Percentiles rank a stretch among this genome's conserved stretches.
Conservation (phyloP, 64 coral and sea anemone genomes). For the Porites australiensis region DNA sequence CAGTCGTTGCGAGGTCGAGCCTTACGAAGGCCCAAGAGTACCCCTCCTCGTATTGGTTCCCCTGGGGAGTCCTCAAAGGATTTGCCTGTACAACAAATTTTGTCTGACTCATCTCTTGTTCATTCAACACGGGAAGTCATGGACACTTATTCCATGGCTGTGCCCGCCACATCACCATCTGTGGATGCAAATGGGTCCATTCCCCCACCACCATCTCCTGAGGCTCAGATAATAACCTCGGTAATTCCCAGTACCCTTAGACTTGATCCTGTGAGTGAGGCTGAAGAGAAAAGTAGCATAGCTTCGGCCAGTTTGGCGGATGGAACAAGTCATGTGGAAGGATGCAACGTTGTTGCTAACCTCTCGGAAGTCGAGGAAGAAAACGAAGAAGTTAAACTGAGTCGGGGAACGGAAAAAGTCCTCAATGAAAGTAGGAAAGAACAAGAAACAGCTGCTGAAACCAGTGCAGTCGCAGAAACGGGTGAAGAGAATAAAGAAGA, state of each 20-base stretch:
- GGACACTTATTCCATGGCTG: conserved; percentile 13
- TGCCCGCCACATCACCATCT: background rate
- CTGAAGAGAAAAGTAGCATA: conserved; percentile 85
- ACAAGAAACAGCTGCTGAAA: background rate
- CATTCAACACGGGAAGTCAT: background rate
- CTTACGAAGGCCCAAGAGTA: conserved; percentile 72
- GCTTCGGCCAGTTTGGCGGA: conserved; percentile 51
- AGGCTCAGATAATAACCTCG: background rate
- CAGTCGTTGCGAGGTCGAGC: conserved; percentile 17
- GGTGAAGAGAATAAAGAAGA: background rate
- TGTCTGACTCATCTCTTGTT: conserved; percentile 70
- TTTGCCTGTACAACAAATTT: conserved; percentile 38
- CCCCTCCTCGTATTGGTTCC: conserved; percentile 46
- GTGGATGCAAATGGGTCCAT: conserved; percentile 42
- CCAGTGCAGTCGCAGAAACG: background rate
- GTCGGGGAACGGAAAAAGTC: background rate
- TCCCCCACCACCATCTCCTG: conserved; percentile 89
- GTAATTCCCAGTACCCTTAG: background rate
- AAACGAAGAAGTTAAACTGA: background rate
- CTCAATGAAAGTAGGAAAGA: background rate
- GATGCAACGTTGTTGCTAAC: background rate
- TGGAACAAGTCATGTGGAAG: conserved; percentile 5
- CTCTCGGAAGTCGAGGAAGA: conserved; percentile 3
- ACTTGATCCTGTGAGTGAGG: conserved; percentile 87
- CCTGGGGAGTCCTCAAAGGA: conserved; percentile 14